phyloP scores from a whole-genome alignment of 1,140 invertebrate genomes.

The Drosophila miranda region DNA sequence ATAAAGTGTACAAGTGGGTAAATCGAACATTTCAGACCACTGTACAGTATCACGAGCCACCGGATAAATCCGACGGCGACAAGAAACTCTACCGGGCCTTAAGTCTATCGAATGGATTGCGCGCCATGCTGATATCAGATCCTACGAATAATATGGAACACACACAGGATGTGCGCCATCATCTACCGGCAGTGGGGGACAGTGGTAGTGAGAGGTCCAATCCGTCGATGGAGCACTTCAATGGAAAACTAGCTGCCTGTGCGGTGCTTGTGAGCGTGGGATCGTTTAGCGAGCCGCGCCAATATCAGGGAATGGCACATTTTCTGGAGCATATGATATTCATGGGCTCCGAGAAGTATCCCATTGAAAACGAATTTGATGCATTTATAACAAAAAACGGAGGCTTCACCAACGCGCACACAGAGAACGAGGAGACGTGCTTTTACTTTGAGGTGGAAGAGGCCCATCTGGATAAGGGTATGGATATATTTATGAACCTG shows the following conservation, averaged over 20 bases:
- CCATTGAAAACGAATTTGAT: constrained; percentile 93
- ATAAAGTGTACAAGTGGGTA: constrained; percentile 27
- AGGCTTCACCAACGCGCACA: constrained; percentile 91
- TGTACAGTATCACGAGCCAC: constrained; percentile 35
- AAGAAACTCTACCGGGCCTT: constrained; percentile 43
- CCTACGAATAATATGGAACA: not conserved
- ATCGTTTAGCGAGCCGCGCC: constrained; percentile 86
- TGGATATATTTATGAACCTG: constrained; percentile 95
- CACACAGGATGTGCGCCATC: not conserved
- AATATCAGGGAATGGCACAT: constrained; percentile 94
- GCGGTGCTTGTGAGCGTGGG: constrained; percentile 88
- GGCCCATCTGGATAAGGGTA: constrained; percentile 87
- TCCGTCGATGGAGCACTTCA: constrained; percentile 32
- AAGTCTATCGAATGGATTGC: constrained; percentile 46
- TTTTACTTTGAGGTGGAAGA: constrained; percentile 95
- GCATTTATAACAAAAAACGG: constrained; percentile 90
- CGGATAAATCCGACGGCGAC: constrained; percentile 60
- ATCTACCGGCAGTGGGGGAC: not conserved
- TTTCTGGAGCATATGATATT: constrained; percentile 98
- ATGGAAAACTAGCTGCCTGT: constrained; percentile 86
- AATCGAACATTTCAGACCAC: not conserved
- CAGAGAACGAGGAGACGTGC: constrained; percentile 91
- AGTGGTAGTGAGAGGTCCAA: constrained; percentile 1
- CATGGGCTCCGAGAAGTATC: constrained; percentile 94
- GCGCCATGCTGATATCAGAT: constrained; percentile 56